Base-by-base conservation (phyloP, 64 coral and sea anemone genomes). In the Cladopsammia gracilis region DNA sequence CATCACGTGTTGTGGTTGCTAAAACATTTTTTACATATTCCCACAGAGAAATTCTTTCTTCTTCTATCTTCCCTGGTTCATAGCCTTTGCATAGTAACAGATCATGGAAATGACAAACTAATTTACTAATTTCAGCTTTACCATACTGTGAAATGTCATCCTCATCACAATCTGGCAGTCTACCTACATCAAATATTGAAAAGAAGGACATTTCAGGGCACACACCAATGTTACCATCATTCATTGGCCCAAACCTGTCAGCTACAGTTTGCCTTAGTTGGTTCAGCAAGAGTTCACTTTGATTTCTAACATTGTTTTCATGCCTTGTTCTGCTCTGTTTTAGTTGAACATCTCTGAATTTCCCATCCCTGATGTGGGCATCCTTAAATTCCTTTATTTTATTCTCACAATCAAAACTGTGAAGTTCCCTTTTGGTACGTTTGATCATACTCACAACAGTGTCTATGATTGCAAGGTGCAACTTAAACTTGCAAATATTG, bases 51-150 rank as follows among this genome's bases (percentile, higher is more conserved):
- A 71, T 10, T 71, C 25, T 71, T 71, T 71, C 69, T 71, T 71
- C 69, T 71, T 71, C 69, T 45, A 71, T 71, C 69, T 71, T 71
- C 69, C 69, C 69, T 71, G 34, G 25, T 71, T 45, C 69, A 71
- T 71, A 71, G 69, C 69, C 69, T 71, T 71, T 71, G 69, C 24
- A 43, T 34, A 71, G 69, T 71, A 71, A 71, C 69, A 71, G 69
- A 71, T 46, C 24, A 71, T 71, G 69, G 69, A 71, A 71, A 71
- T 68, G 64, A 68, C 20, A 68, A 68, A 68, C 64, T 68, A 68
- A 68, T 68, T 68, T 23, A 68, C 19, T 68, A 68, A 68, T 68
- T 68, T 68, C 64, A 68, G 64, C 64, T 68, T 68, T 68, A 68
- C 64, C 64, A 68, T 68, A 68, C 64, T 6, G 64, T 68, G 64